Percentiles rank a stretch among this genome's conserved stretches.
Evolutionary conservation across 1,140 invertebrate species (phyloP).

Genomic region (Drosophila triauraria): DNA sequence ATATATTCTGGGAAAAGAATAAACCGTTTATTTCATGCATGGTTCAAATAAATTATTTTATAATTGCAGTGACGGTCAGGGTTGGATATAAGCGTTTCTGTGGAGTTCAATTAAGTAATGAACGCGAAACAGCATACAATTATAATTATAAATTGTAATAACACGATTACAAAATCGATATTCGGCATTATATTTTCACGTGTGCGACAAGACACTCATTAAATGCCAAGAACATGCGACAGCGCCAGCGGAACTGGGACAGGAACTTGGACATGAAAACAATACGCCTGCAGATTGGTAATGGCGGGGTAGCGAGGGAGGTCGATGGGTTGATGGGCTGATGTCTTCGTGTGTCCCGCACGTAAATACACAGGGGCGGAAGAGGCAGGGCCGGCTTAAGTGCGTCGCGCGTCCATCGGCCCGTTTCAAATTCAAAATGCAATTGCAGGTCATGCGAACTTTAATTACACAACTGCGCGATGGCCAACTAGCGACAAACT

Average conservation of each 20-base stretch:
- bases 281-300: slow-evolving; percentile 41
- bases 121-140: not conserved
- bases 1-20: no score
- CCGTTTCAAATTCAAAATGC: slow-evolving; percentile 76
- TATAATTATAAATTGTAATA: slow-evolving; percentile 10
- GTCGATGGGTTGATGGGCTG: slow-evolving; percentile 8
- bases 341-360: slow-evolving; percentile 23
- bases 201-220: slow-evolving; percentile 53
- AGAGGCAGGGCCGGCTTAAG: slow-evolving; percentile 12
- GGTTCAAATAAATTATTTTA: not conserved
- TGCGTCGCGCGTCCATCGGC: slow-evolving; percentile 44
- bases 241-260: slow-evolving; percentile 27
- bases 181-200: slow-evolving; percentile 10
- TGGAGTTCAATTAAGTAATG: slow-evolving; percentile 1
- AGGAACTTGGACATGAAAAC: slow-evolving; percentile 39
- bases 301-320: slow-evolving; percentile 1
- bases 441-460: slow-evolving; percentile 77
- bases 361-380: not conserved
- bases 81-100: not conserved
- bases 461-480: slow-evolving; percentile 69
- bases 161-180: slow-evolving; percentile 26
- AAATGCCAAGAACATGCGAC: slow-evolving; percentile 74
- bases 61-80: not conserved
- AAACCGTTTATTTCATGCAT: no score
- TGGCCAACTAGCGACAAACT: slow-evolving; percentile 28